Base-by-base conservation (phyloP, 2,113 vertebrate genomes). In the Uropsilus gracilis region DNA sequence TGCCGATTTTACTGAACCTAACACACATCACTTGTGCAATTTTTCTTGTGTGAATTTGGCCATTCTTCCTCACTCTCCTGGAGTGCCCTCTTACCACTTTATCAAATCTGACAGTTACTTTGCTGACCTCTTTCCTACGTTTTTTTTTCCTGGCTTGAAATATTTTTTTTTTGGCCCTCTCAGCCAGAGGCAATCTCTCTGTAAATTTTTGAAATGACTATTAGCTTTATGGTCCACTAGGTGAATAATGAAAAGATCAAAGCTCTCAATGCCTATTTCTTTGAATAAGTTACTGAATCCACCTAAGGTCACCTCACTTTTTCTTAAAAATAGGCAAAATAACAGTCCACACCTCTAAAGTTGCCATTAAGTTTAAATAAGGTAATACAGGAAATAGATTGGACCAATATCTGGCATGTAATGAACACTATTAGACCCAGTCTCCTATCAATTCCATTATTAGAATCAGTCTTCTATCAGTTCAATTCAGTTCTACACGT, bases 171-270 rank as follows among this genome's bases (percentile, higher is more conserved):
- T 73, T 90, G 81, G 66, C 42, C 53, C 48, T 53, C 64, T 76
- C 32, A 94, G 63, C 76, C 53, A 57, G 59, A 80, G 53, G 46
- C 53, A 89, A 37, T 91, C 57, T 78, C 30, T 22, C 85, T 85
- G 46, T 50, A 94, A 68, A 89, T 83, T 93, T 96, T 83, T 92
- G 77, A 87, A 92, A 30, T 55, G 73, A 94, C 63, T 71, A 78
- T 94, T 88, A 92, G 28, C 42, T 85, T 95, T 96, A 90, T 61
- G 46, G 30, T 73, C 46, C 90, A 66, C 71, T 94, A 28, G 46
- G 20, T 86, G 11, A 91, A 93, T 86, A 93, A 93, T 80, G 83
- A 93, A 96, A 95, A 86, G 24, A 86, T 94, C n/a, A 46, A 90
- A 90, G 32, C 16, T 95, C 30, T 73, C 86, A 96, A 90, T 46